Conservation (phyloP, 2,888 invertebrate genomes). For the Drosophila lutescens region DNA sequence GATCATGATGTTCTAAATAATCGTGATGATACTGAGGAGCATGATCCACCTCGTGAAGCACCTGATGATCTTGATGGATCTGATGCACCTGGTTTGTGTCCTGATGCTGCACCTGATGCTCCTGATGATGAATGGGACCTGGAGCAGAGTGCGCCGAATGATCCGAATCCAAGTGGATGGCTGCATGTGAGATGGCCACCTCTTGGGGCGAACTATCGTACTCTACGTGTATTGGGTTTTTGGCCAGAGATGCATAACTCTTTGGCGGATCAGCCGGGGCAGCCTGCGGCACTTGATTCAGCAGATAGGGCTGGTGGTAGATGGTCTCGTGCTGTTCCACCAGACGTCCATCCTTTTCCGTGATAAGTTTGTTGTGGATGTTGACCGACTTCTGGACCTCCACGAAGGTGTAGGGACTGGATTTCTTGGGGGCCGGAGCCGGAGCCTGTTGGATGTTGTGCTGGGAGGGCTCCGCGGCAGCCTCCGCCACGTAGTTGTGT, state of each 20-base stretch:
- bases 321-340: conserved; percentile 82
- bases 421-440: conserved; percentile 22
- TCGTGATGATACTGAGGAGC: conserved; percentile 1
- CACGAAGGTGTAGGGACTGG: conserved; percentile 86
- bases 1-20: conserved; percentile 4
- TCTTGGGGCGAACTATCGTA: conserved; percentile 63
- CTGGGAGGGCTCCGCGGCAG: conserved; percentile 58
- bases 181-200: conserved; percentile 45
- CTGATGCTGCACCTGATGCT: background rate
- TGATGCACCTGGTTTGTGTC: conserved; percentile 8
- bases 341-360: conserved; percentile 81
- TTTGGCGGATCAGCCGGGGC: conserved; percentile 12
- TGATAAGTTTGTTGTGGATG: conserved; percentile 83
- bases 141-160: background rate
- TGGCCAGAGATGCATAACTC: conserved; percentile 66
- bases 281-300: conserved; percentile 34
- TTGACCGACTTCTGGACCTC: conserved; percentile 88
- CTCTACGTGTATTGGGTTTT: conserved; percentile 76
- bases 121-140: background rate
- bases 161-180: conserved; percentile 40
- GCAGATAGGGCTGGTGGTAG: conserved; percentile 66
- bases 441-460: conserved; percentile 50
- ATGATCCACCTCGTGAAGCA: conserved; percentile 6
- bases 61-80: conserved; percentile 2
- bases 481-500: conserved; percentile 74